phyloP scores from a whole-genome alignment of 1,140 invertebrate genomes.

The Apis dorsata region DNA sequence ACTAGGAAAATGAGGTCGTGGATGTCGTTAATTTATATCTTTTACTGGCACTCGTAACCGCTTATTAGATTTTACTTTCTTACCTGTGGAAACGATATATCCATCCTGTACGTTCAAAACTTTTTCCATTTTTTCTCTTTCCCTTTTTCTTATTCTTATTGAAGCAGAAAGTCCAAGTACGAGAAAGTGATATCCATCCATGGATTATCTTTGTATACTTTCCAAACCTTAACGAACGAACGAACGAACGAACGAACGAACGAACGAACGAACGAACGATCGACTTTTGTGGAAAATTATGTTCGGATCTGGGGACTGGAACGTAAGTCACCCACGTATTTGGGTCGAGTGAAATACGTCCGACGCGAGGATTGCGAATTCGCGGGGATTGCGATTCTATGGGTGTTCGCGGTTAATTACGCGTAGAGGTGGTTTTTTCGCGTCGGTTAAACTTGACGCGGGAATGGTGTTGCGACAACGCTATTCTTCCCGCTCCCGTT shows the following conservation, averaged over 20 bases:
- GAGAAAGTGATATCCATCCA: neutral
- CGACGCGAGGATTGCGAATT: neutral
- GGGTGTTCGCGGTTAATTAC: conserved; percentile 23
- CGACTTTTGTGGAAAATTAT: neutral
- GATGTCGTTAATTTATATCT: neutral
- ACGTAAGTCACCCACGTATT: conserved; percentile 1
- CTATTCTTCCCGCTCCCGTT: conserved; percentile 52
- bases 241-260: neutral
- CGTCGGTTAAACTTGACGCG: neutral
- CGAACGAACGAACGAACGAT: neutral
- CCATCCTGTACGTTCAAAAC: neutral
- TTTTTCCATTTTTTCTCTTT: neutral
- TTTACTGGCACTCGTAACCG: neutral
- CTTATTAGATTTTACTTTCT: neutral
- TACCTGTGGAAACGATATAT: neutral
- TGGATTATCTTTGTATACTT: conserved; percentile 14
- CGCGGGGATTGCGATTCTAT: neutral
- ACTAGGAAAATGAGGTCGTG: too few species aligned
- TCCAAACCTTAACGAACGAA: conserved; percentile 5
- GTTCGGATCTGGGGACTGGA: neutral
- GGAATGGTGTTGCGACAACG: conserved; percentile 26
- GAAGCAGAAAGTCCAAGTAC: neutral
- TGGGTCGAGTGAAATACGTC: conserved; percentile 6
- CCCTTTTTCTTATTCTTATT: neutral
- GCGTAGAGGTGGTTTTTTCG: neutral